Conservation (phyloP, 2,797 vertebrate genomes). For the Phoebastria nigripes region DNA sequence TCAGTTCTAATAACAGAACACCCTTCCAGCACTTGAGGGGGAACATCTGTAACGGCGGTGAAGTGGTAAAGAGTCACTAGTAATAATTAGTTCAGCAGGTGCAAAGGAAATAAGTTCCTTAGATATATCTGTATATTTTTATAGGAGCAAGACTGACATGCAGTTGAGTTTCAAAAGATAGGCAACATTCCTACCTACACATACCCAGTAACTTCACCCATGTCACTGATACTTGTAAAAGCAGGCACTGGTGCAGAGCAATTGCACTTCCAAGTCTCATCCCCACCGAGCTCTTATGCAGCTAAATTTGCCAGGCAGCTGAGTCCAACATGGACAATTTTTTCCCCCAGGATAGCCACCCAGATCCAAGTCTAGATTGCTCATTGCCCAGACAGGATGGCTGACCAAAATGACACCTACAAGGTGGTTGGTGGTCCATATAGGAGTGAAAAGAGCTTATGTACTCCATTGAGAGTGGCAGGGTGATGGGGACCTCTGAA, state of each 20-base stretch:
- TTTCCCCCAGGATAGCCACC: background rate
- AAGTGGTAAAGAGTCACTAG: background rate
- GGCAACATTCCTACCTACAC: background rate
- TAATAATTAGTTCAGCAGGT: background rate
- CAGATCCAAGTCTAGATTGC: background rate
- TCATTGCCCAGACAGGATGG: background rate
- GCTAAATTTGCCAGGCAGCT: background rate
- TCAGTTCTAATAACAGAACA: background rate
- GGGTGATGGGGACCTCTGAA: background rate
- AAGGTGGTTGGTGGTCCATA: background rate
- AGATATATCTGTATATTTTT: background rate
- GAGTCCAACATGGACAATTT: background rate
- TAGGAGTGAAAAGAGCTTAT: background rate
- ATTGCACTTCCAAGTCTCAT: background rate
- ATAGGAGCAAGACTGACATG: background rate
- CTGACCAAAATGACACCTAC: background rate
- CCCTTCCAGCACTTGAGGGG: background rate
- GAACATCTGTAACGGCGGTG: rapidly evolving
- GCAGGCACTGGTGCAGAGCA: background rate
- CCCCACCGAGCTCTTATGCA: rapidly evolving
- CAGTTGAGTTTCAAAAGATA: background rate
- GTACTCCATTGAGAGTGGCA: background rate
- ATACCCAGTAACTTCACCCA: background rate
- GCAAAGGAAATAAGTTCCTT: background rate
- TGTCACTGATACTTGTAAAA: background rate